Conservation (phyloP, 2,888 invertebrate species). For the Pterostichus niger region DNA sequence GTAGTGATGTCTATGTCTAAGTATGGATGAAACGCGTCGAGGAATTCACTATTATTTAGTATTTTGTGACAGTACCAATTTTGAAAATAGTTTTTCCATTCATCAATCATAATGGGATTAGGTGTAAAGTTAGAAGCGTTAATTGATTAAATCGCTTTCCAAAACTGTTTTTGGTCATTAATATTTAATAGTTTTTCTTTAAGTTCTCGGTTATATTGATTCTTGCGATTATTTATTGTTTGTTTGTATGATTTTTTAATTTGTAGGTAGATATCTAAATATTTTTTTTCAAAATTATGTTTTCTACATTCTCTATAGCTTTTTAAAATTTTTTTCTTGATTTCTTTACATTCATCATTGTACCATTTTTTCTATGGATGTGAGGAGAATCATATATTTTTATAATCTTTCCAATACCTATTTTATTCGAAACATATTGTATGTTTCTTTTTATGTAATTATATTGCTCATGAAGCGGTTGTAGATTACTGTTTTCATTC, state of each 20-base stretch:
- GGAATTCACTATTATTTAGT: not conserved
- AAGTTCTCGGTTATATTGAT: not conserved
- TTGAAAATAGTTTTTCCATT: slow-evolving; percentile 18
- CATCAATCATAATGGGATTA: not conserved
- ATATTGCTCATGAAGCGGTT: too few relatives aligned
- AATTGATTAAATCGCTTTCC: slow-evolving; percentile 12
- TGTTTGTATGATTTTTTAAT: slow-evolving; percentile 9
- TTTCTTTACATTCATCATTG: not conserved
- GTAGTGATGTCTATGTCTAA: slow-evolving; percentile 15
- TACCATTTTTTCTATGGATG: slow-evolving; percentile 22
- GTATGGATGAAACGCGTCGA: slow-evolving; percentile 19
- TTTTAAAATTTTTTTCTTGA: slow-evolving; percentile 1
- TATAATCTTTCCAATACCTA: not conserved
- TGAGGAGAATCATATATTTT: not conserved
- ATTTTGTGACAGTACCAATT: slow-evolving; percentile 6
- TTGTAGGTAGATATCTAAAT: not conserved
- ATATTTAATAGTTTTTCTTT: slow-evolving; percentile 7
- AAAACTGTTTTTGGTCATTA: not conserved
- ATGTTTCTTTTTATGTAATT: too few relatives aligned
- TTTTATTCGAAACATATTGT: not conserved
- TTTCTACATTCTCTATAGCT: slow-evolving; percentile 5
- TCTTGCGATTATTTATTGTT: slow-evolving; percentile 3
- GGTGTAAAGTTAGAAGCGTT: not conserved
- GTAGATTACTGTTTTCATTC: too few relatives aligned
- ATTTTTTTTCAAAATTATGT: not conserved